phyloP scores from a whole-genome alignment of 2,888 invertebrate species.

The Dichetophora obliterata region DNA sequence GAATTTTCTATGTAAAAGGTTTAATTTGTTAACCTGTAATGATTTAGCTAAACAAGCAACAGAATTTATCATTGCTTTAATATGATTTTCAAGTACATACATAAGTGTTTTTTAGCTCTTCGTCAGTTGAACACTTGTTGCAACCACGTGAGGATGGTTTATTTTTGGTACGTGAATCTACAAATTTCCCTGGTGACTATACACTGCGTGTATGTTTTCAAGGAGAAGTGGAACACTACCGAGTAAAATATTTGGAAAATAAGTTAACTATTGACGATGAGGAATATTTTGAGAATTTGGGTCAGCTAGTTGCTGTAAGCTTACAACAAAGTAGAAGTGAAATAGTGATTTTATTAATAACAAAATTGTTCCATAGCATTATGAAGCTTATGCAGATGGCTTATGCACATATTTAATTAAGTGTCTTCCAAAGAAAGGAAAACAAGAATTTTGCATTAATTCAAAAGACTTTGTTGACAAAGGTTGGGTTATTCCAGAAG shows the following conservation, averaged over 20 bases:
- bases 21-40: too few species aligned
- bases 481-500: conserved; percentile 92
- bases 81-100: not conserved
- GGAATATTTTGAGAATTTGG: conserved; percentile 95
- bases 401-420: conserved; percentile 92
- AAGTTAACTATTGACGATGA: conserved; percentile 98
- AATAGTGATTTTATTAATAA: conserved; percentile 11
- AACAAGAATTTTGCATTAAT: conserved; percentile 74
- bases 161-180: conserved; percentile 97
- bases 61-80: not conserved
- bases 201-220: conserved; percentile 96
- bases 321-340: not conserved
- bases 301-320: conserved; percentile 90
- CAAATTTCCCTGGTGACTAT: conserved; percentile 99
- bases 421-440: conserved; percentile 85
- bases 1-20: too few species aligned
- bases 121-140: conserved; percentile 87
- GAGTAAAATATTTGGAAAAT: conserved; percentile 86
- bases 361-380: conserved; percentile 78
- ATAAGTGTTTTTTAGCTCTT: not conserved
- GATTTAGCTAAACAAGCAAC: too few species aligned
- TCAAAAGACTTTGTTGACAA: conserved; percentile 82
- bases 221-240: conserved; percentile 95
- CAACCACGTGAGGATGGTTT: conserved; percentile 90
- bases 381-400: conserved; percentile 97